A percentile compares a stretch with the other conserved stretches of the same genome.
These are phyloP conservation scores for Pipistrellus pygmaeus DNA, from an alignment of 2,797 vertebrate genomes.

Conservation along the genomic window DNA sequence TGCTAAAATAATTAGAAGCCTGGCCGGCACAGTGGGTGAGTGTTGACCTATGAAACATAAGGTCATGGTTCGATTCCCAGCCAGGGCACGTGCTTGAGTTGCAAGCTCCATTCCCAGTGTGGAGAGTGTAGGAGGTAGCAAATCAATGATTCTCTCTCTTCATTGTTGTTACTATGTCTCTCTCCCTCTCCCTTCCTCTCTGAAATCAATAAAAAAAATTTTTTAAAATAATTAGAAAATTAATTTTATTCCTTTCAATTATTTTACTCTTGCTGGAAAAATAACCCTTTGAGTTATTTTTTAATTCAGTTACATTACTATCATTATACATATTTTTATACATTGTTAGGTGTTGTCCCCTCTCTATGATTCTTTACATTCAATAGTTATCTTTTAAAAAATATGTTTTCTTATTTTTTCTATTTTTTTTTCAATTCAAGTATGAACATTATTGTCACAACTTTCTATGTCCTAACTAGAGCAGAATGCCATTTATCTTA, in stretches of 20 bases:
- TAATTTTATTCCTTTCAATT: neutral
- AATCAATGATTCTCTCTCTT: too few species aligned
- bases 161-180: too few species aligned
- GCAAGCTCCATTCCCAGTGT: too few species aligned
- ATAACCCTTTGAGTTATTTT: neutral
- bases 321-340: neutral
- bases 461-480: neutral
- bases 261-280: conserved; percentile 25
- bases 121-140: too few species aligned
- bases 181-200: too few species aligned
- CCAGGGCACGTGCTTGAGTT: too few species aligned
- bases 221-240: neutral
- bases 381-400: neutral
- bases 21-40: too few species aligned
- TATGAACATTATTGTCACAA: neutral
- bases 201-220: too few species aligned
- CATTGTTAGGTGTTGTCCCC: neutral
- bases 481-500: neutral
- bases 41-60: too few species aligned
- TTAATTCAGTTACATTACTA: neutral
- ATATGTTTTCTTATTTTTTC: neutral
- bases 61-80: too few species aligned
- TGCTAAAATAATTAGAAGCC: neutral
- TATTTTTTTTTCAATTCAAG: neutral
- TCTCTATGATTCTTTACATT: neutral